Percentiles rank a stretch among this genome's conserved stretches.
Evolutionary conservation across 2,888 invertebrate genomes (phyloP).

Genomic region (Cheilosia impressa): DNA sequence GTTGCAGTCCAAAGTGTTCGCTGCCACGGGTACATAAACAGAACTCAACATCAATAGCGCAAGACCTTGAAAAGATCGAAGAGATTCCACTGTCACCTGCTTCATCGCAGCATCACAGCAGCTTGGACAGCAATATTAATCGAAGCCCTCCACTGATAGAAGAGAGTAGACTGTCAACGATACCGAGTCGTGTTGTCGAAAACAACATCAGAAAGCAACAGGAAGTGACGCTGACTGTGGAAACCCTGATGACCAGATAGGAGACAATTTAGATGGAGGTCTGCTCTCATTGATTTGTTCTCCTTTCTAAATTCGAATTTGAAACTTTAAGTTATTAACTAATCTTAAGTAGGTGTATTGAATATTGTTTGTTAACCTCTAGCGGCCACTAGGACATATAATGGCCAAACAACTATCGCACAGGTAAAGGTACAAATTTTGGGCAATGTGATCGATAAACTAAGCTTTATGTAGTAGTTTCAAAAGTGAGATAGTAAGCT

Average conservation of each 20-base stretch:
- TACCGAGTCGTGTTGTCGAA: constrained; percentile 37
- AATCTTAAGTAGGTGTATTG: neutral
- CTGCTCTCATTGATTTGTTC: neutral
- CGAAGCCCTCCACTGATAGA: constrained; percentile 82
- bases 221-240: constrained; percentile 66
- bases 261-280: constrained; percentile 79
- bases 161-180: constrained; percentile 71
- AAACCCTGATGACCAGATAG: constrained; percentile 80
- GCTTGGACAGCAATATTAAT: constrained; percentile 82
- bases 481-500: neutral
- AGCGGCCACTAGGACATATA: constrained; percentile 70
- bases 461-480: neutral
- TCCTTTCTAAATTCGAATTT: neutral
- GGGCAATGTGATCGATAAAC: constrained; percentile 8
- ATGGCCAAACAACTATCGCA: constrained; percentile 38
- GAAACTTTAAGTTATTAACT: constrained; percentile 1
- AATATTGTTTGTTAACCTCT: neutral
- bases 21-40: constrained; percentile 86
- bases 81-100: constrained; percentile 86
- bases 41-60: constrained; percentile 88
- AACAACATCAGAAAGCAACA: constrained; percentile 58
- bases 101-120: constrained; percentile 83
- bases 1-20: constrained; percentile 78
- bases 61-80: constrained; percentile 88
- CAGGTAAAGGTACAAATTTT: constrained; percentile 56